These are phyloP conservation scores for Poeciliopsis turrubarensis DNA, from an alignment of 2,113 vertebrate species.

Conservation along the genomic window DNA sequence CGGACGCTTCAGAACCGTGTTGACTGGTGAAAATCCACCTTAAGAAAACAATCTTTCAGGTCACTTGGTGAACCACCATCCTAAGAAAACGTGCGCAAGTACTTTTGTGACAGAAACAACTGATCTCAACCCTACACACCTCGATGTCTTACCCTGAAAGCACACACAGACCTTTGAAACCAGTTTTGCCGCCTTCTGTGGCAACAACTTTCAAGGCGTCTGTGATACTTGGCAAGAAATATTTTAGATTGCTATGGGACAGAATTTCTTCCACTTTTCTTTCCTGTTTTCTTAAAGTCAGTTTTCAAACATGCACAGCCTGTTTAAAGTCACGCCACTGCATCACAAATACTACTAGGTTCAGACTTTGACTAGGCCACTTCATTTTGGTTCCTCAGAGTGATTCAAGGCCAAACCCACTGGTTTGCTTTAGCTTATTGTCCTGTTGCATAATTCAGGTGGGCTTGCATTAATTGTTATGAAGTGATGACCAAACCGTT, in stretches of 20 bases:
- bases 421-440: too few relatives aligned
- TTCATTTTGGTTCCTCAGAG: too few relatives aligned
- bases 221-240: too few relatives aligned
- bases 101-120: background rate
- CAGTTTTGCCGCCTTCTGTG: background rate
- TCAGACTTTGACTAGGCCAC: too few relatives aligned
- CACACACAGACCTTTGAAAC: background rate
- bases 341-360: background rate
- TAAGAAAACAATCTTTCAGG: background rate
- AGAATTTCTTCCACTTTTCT: too few relatives aligned
- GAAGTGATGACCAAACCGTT: too few relatives aligned
- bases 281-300: too few relatives aligned
- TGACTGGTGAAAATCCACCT: background rate
- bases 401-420: too few relatives aligned
- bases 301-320: background rate
- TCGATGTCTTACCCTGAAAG: slow-evolving; percentile 1
- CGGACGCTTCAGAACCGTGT: background rate
- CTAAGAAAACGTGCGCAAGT: background rate
- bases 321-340: too few relatives aligned
- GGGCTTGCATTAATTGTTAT: too few relatives aligned
- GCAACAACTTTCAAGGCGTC: background rate
- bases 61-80: slow-evolving; percentile 6
- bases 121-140: background rate
- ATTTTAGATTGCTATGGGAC: too few relatives aligned
- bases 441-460: too few relatives aligned